Conservation (phyloP, 2,888 invertebrate genomes). For the Hartigia nigra region DNA sequence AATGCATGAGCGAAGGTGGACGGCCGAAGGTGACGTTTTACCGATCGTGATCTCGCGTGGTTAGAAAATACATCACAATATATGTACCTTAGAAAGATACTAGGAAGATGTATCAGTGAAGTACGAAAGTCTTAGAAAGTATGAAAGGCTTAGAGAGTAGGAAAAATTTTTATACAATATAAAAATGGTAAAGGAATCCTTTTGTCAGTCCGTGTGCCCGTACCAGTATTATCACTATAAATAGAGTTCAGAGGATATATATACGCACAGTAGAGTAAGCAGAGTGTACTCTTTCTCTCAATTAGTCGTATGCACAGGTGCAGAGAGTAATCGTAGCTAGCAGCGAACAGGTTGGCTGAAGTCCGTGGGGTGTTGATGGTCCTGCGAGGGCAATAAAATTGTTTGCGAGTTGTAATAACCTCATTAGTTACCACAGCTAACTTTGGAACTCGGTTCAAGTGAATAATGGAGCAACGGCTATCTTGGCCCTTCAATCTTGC, state of each 20-base stretch:
- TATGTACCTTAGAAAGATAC: too few species aligned
- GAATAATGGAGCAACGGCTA: constrained; percentile 21
- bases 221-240: not conserved
- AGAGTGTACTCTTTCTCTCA: not conserved
- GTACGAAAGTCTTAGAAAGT: not conserved
- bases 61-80: too few species aligned
- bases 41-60: too few species aligned
- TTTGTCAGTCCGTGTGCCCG: not conserved
- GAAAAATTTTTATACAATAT: not conserved
- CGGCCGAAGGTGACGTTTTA: too few species aligned
- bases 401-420: constrained; percentile 26
- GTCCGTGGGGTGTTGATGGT: constrained; percentile 19
- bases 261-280: too few species aligned
- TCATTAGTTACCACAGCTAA: constrained; percentile 21
- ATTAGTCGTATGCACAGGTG: not conserved
- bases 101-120: not conserved
- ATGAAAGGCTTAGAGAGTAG: not conserved
- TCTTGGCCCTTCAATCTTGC: constrained; percentile 21
- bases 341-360: not conserved
- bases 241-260: too few species aligned
- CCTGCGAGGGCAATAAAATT: constrained; percentile 23
- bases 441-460: constrained; percentile 18
- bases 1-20: too few species aligned
- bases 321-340: not conserved
- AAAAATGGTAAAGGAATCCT: not conserved